Percentiles rank a stretch among this genome's conserved stretches.
Evolutionary conservation across 2,797 vertebrate species (phyloP).

Genomic region (Vipera ursinii): DNA sequence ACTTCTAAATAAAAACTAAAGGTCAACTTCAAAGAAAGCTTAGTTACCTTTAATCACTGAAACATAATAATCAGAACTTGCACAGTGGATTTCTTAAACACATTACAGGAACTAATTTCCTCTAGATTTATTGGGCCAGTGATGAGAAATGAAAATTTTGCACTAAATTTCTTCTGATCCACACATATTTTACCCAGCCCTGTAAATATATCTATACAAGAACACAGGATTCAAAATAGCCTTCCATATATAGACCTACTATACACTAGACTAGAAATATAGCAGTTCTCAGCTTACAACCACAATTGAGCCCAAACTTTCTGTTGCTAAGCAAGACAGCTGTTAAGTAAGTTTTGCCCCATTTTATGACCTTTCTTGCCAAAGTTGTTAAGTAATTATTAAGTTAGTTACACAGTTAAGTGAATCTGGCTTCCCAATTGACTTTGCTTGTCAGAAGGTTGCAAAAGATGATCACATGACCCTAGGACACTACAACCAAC

Average conservation of each 20-base stretch:
- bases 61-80: not conserved
- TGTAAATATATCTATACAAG: not conserved
- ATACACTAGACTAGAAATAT: not conserved
- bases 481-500: not conserved
- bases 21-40: not conserved
- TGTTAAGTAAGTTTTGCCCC: not conserved
- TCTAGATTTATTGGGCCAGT: not conserved
- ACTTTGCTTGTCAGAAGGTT: not conserved
- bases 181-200: not conserved
- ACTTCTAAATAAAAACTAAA: not conserved
- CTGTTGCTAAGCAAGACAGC: not conserved
- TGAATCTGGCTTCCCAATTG: not conserved
- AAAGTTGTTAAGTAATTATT: not conserved
- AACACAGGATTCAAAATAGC: not conserved
- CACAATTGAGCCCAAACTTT: not conserved
- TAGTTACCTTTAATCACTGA: too few species aligned
- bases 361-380: not conserved
- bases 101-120: not conserved
- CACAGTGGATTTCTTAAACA: not conserved
- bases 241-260: not conserved
- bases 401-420: not conserved
- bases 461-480: not conserved
- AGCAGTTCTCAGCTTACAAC: not conserved
- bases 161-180: not conserved
- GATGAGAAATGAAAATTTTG: not conserved